Conservation (phyloP, 2,797 vertebrate genomes). For the Odontamblyopus rebecca region DNA sequence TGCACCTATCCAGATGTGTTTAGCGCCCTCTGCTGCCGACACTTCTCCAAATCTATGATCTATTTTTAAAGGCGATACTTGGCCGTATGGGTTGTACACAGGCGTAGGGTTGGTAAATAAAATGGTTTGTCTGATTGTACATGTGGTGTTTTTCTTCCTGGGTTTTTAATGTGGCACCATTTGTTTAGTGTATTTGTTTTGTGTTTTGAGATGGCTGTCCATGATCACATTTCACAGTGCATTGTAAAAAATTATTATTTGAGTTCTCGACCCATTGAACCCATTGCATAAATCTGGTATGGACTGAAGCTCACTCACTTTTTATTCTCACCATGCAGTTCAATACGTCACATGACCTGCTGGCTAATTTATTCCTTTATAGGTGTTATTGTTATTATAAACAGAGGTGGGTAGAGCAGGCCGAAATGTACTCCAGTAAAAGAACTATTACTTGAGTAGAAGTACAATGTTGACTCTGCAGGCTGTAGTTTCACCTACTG, state of each 20-base stretch:
- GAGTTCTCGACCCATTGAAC: constrained; percentile 47
- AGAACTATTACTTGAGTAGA: not conserved
- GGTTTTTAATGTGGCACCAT: constrained; percentile 36
- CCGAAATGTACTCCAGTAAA: not conserved
- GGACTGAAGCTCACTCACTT: constrained; percentile 48
- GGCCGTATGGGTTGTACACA: constrained; percentile 71
- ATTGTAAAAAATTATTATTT: constrained; percentile 23
- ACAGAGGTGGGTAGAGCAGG: not conserved
- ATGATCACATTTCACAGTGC: constrained; percentile 66
- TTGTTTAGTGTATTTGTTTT: constrained; percentile 40
- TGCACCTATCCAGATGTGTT: constrained; percentile 59
- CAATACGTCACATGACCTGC: constrained; percentile 39
- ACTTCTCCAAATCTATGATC: constrained; percentile 61
- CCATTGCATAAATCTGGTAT: constrained; percentile 67
- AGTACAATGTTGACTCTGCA: not conserved
- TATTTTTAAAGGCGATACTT: constrained; percentile 51
- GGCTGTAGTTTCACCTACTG: not conserved
- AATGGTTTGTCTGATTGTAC: constrained; percentile 79
- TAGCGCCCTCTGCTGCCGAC: constrained; percentile 61
- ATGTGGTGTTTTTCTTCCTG: constrained; percentile 78
- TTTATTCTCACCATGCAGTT: constrained; percentile 55
- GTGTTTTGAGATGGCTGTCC: constrained; percentile 69
- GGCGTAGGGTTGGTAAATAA: constrained; percentile 83
- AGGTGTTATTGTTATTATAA: not conserved
- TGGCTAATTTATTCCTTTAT: not conserved